Evolutionary conservation across 2,113 vertebrate genomes (phyloP).

Genomic region (Acrocephalus arundinaceus): DNA sequence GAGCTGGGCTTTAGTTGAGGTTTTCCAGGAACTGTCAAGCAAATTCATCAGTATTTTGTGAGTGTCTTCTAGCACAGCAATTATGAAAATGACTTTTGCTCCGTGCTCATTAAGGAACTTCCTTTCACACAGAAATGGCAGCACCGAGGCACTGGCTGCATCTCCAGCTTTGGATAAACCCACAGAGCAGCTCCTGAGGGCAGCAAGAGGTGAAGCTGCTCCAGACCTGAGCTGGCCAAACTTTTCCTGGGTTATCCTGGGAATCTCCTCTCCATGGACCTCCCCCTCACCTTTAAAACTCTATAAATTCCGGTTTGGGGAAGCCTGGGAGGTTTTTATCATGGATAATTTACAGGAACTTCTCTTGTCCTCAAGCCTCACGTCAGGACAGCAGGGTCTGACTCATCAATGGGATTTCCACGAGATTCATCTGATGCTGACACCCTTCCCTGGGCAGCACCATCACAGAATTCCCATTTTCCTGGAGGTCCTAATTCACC

Average conservation of each 20-base stretch:
- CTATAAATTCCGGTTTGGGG: fast-evolving
- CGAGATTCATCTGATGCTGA: fast-evolving
- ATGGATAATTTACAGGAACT: not conserved
- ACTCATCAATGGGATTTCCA: not conserved
- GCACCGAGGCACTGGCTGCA: fast-evolving
- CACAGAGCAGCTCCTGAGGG: not conserved
- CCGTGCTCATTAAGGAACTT: not conserved
- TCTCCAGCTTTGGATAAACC: not conserved
- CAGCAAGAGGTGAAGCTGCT: not conserved
- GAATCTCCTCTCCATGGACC: fast-evolving
- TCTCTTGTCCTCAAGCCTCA: not conserved
- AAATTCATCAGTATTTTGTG: not conserved
- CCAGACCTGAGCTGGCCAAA: not conserved
- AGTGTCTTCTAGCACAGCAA: not conserved
- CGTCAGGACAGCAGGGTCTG: not conserved
- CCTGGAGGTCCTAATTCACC: not conserved
- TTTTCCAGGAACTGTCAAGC: not conserved
- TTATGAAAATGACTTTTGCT: not conserved
- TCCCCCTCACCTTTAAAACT: not conserved
- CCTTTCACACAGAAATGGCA: not conserved
- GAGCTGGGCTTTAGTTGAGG: not conserved
- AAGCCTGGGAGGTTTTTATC: not conserved
- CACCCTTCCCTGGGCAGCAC: not conserved
- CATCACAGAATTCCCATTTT: not conserved
- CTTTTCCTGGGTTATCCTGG: fast-evolving